Base-by-base conservation (phyloP, 2,888 invertebrate genomes). In the Ethmia dodecea region DNA sequence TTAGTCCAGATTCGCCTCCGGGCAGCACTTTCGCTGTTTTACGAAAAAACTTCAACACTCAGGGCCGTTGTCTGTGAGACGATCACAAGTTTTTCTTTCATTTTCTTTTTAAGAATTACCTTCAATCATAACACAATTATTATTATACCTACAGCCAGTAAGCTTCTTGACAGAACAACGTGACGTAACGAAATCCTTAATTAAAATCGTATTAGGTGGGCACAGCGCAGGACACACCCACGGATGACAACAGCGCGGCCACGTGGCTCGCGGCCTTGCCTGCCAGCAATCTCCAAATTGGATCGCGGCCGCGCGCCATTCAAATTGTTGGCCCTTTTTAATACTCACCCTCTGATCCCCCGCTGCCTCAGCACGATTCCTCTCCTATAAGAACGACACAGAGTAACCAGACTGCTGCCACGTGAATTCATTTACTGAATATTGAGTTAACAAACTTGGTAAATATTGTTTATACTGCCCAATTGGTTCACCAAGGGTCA, bases 301-400 rank as follows among this genome's bases (percentile, higher is more conserved):
- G 55, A 60, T 62, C 56, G 54, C 45, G 40, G 45, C 47, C 47
- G 46, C 52, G 43, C 60, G 59, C 51, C 56, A 58, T 57, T 62
- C 61, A 65, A 63, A 70, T 62, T 56, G 58, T 54, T 46, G 39
- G 50, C 49, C 60, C 55, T 56, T 66, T 68, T 65, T 68, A 71
- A 69, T 64, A 54, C 46, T 40, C 38, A 45, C 49, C 51, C 45
- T 58, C 55, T 58, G 48, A 51, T 60, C 41, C 48, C 42, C 10
- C 9, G 22, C 8, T 26, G 11, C 26, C 38, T 13, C 39, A 47
- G 38, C 38, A 43, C 31, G 41, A 37, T 36, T 37, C 52, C 41
- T 38, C 10, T 5, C 3, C 18, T 12, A 24, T 2, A n/a, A 28
- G 15, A 29, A 36, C 20, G 35, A 33, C 48, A 56, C 50, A 65